Base-by-base conservation (phyloP, 2,888 invertebrate genomes). In the Microctonus hyperodae region DNA sequence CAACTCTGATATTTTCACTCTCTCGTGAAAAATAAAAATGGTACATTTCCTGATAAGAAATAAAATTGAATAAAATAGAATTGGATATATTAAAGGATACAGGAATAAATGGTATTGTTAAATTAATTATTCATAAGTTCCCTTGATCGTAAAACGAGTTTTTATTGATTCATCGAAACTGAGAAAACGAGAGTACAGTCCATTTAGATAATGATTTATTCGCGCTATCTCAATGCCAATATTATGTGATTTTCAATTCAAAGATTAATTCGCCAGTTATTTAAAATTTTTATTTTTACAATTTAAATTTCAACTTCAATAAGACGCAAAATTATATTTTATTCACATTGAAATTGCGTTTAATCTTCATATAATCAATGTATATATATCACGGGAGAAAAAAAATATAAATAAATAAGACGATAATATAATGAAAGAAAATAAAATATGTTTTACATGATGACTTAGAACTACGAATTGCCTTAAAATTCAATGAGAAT, bases 91-190 rank as follows among this genome's bases (percentile, higher is more conserved):
- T 59, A 55, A 64, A 37, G 20, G 51, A 37, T 40, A 69, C 67
- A 68, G 35, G 59, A 44, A 50, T 28, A 59, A 13, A 25, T 9
- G 61, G 28, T 40, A 31, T n/a, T 23, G 70, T 57, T 56, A 65
- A 69, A 55, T 66, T 33, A 50, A 23, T 68, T 72, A 63, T 72
- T 73, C 44, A 35, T 44, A 10, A 31, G 31, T 1, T 31, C n/a
- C 1, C 31, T 16, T 55, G 55, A 61, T 61, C 61, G 63, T 73
- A 71, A 76, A 74, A 74, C 71, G 72, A 76, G 68, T 74, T 77
- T 78, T 79, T 79, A 78, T 79, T 78, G 73, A 78, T 72, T 73
- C 69, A 72, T 44, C 7, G 76, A 70, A 72, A 74, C 70, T 62
- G 73, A 76, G 68, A 70, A 76, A 78, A 77, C 57, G 65, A 75